phyloP scores from a whole-genome alignment of 2,797 vertebrate genomes.

The Strix occidentalis region DNA sequence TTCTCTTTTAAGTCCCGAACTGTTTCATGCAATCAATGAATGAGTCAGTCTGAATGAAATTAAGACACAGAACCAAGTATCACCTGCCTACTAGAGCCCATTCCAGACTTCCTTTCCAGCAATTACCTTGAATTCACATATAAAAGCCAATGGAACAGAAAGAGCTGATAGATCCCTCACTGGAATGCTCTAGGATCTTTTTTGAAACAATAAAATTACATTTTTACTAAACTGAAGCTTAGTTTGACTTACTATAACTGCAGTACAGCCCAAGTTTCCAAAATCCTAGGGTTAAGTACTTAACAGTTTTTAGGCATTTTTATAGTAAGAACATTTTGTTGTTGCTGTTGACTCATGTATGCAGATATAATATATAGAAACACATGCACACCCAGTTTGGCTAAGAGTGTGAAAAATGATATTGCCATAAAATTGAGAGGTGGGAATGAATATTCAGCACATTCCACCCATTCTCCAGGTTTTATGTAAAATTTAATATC shows the following conservation, averaged over 20 bases:
- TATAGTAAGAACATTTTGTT: not conserved
- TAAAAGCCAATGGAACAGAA: not conserved
- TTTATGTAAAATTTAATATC: not conserved
- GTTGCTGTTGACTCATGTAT: not conserved
- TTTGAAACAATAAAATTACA: not conserved
- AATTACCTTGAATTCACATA: not conserved
- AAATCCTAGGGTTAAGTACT: not conserved
- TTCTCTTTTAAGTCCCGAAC: not conserved
- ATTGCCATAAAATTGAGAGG: not conserved
- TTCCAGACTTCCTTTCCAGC: not conserved
- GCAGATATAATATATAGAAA: not conserved
- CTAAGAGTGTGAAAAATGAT: not conserved
- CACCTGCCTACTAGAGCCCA: not conserved
- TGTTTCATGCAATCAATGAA: not conserved
- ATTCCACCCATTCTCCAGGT: not conserved
- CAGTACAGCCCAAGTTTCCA: not conserved
- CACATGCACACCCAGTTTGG: not conserved
- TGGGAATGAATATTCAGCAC: not conserved
- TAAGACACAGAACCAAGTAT: not conserved
- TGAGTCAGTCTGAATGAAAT: not conserved
- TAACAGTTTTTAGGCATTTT: not conserved
- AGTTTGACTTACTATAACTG: not conserved
- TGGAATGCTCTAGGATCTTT: not conserved
- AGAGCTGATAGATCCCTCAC: not conserved
- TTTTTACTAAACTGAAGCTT: not conserved